Conservation (phyloP, 2,797 vertebrate species). For the Tachyglossus aculeatus region DNA sequence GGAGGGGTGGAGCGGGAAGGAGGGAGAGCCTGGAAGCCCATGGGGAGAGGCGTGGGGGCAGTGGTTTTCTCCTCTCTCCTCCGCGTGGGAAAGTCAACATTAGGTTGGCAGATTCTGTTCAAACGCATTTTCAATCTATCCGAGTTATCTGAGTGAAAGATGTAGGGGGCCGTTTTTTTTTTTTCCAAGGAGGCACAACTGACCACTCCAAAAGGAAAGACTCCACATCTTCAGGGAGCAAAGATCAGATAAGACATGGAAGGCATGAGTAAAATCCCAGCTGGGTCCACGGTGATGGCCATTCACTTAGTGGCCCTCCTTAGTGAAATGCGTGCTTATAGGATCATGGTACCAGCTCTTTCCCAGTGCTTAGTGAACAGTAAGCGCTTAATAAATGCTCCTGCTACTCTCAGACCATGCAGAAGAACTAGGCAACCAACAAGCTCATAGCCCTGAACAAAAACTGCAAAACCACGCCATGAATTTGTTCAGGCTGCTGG, state of each 20-base stretch:
- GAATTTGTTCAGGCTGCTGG: not conserved
- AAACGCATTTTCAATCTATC: conserved; percentile 51
- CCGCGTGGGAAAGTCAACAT: conserved; percentile 11
- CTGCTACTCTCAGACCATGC: too few relatives aligned
- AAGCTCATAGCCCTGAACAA: not conserved
- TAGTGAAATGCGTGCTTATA: too few relatives aligned
- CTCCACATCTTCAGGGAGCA: too few relatives aligned
- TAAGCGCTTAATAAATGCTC: too few relatives aligned
- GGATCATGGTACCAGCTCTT: too few relatives aligned
- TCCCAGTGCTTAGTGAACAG: too few relatives aligned
- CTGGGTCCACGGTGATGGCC: too few relatives aligned
- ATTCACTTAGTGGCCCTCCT: too few relatives aligned
- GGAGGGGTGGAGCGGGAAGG: conserved; percentile 35
- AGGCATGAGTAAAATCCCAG: too few relatives aligned
- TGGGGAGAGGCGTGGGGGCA: conserved; percentile 32
- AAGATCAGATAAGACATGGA: too few relatives aligned
- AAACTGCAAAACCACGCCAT: fast-evolving
- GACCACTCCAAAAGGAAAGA: too few relatives aligned
- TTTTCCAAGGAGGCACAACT: conserved; percentile 12
- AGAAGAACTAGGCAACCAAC: not conserved
- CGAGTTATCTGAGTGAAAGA: conserved; percentile 19
- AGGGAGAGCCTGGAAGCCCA: conserved; percentile 26
- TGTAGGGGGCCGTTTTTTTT: too few relatives aligned
- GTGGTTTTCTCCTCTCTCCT: conserved; percentile 23
- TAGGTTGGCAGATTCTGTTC: conserved; percentile 23